Evolutionary conservation across 2,797 vertebrate species (phyloP).

Genomic region (Crypturellus tataupa): DNA sequence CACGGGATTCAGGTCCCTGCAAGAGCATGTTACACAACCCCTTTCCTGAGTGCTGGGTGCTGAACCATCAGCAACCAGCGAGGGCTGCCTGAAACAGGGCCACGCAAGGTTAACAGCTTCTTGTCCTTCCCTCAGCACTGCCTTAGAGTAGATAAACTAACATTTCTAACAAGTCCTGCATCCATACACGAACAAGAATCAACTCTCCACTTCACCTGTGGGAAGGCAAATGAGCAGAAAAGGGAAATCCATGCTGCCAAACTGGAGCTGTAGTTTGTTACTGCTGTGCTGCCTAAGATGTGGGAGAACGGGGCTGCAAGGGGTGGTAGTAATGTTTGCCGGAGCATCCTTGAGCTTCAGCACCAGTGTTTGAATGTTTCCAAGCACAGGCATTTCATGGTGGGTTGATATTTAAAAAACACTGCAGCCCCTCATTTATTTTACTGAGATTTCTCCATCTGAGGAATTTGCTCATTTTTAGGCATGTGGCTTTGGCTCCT

Average conservation of each 20-base stretch:
- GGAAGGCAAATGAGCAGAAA: not conserved
- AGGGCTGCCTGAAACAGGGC: not conserved
- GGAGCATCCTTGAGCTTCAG: not conserved
- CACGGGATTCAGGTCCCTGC: not conserved
- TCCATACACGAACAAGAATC: not conserved
- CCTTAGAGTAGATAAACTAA: not conserved
- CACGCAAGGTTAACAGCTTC: not conserved
- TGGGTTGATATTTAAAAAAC: not conserved
- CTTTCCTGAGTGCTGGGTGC: not conserved
- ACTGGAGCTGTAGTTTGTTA: not conserved
- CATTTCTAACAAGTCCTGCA: not conserved
- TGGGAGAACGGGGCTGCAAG: not conserved
- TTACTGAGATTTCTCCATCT: not conserved
- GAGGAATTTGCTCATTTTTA: not conserved
- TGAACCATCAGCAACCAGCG: not conserved
- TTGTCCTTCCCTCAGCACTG: not conserved
- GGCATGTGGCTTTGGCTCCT: not conserved
- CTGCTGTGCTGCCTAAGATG: not conserved
- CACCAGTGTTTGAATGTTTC: not conserved
- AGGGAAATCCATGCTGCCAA: not conserved
- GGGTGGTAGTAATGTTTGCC: not conserved
- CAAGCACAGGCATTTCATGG: not conserved
- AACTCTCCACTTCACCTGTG: fast-evolving
- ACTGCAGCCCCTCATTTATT: not conserved
- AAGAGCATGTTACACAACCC: conserved; percentile 4